Evolutionary conservation across 1,140 invertebrate genomes (phyloP).

Genomic region (Cydia amplana): DNA sequence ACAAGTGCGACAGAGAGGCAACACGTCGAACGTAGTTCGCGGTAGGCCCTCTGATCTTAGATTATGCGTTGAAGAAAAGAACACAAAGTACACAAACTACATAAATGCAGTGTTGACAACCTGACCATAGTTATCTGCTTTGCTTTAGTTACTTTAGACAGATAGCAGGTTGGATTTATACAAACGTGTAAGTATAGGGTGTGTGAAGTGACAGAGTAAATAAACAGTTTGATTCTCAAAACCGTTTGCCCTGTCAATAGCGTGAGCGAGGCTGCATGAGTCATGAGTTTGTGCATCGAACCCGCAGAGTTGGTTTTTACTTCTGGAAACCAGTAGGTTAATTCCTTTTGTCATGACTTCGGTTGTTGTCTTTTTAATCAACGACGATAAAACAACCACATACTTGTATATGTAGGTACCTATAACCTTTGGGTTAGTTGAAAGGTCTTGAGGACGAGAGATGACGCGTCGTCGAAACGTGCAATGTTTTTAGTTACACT

Average conservation of each 20-base stretch:
- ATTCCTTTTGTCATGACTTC: background rate
- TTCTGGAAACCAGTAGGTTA: background rate
- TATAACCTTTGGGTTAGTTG: no score
- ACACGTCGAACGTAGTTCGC: no score
- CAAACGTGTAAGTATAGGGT: conserved; percentile 11
- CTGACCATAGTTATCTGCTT: background rate
- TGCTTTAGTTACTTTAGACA: background rate
- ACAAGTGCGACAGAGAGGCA: no score
- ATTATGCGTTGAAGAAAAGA: conserved; percentile 38
- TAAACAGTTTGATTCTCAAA: conserved; percentile 30
- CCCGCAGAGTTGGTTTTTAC: background rate
- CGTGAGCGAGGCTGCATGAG: conserved; percentile 1
- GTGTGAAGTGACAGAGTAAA: conserved; percentile 9
- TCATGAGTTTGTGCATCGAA: conserved; percentile 12
- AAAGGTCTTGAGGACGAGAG: no score
- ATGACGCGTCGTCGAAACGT: no score
- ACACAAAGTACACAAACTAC: background rate
- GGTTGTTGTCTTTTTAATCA: no score
- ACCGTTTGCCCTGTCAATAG: conserved; percentile 24
- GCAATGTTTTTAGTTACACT: no score
- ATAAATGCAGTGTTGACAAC: background rate
- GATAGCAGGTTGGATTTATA: conserved; percentile 7
- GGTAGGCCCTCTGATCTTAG: no score
- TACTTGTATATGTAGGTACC: no score
- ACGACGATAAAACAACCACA: no score